phyloP scores from a whole-genome alignment of 2,888 invertebrate species.

The Apodemia duryi region DNA sequence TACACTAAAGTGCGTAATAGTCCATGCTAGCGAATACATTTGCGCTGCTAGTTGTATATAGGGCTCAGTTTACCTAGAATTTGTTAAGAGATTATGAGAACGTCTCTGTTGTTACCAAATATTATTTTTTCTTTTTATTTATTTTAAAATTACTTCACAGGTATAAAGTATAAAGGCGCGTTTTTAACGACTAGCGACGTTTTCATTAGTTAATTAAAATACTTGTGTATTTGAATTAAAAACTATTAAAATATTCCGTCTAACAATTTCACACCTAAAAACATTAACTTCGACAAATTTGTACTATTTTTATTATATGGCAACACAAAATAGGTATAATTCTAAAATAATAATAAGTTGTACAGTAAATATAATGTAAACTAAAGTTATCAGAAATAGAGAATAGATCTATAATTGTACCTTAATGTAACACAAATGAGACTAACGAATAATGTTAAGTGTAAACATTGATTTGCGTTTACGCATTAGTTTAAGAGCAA shows the following conservation, averaged over 20 bases:
- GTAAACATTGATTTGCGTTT: conserved; percentile 37
- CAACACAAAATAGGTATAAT: conserved; percentile 7
- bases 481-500: conserved; percentile 38
- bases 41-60: no score
- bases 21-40: no score
- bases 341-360: conserved; percentile 1
- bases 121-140: neutral
- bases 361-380: conserved; percentile 11
- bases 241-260: neutral
- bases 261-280: neutral
- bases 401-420: conserved; percentile 7
- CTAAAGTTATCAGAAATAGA: conserved; percentile 3
- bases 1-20: no score
- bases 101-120: neutral
- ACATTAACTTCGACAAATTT: neutral
- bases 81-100: neutral
- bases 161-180: neutral
- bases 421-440: conserved; percentile 31
- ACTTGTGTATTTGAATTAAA: neutral
- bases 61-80: neutral
- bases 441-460: conserved; percentile 40
- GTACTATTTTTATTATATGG: conserved; percentile 6
- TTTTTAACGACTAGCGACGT: neutral
- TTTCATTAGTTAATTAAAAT: neutral
- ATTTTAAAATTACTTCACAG: neutral